These are phyloP conservation scores for Nasonia longicornis DNA, from an alignment of 1,140 invertebrate genomes.

Conservation along the genomic window DNA sequence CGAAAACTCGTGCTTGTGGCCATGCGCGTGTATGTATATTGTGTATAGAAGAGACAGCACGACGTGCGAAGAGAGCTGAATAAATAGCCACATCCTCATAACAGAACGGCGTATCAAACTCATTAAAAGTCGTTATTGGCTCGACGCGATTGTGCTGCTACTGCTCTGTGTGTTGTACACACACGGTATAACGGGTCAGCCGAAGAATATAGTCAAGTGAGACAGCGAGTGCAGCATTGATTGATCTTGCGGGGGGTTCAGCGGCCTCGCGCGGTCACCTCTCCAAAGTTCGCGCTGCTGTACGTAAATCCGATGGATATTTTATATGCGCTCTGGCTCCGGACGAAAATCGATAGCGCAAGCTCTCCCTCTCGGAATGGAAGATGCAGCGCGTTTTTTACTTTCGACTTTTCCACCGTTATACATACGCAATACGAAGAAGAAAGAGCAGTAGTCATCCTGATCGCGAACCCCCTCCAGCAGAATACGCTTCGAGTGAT, in stretches of 20 bases:
- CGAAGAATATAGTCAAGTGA: conserved; percentile 36
- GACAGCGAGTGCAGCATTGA: conserved; percentile 38
- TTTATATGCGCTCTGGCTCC: neutral
- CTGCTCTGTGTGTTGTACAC: neutral
- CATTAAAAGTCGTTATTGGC: conserved; percentile 59
- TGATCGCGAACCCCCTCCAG: neutral
- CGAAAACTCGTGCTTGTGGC: neutral
- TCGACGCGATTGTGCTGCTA: conserved; percentile 51
- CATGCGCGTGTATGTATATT: no score
- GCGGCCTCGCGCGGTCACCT: conserved; percentile 39
- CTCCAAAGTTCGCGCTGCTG: neutral
- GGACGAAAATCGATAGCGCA: no score
- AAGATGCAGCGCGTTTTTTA: no score
- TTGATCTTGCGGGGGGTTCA: conserved; percentile 39
- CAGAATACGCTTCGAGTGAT: neutral
- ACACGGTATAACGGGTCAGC: conserved; percentile 43
- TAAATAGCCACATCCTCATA: conserved; percentile 66
- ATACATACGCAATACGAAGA: neutral
- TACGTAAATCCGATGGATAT: neutral
- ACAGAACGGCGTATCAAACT: conserved; percentile 63
- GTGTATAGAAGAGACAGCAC: neutral
- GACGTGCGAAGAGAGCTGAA: conserved; percentile 54
- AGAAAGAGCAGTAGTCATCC: neutral
- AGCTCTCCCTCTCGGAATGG: no score
- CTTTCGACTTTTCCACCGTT: neutral